Conservation (phyloP, 1,140 invertebrate species). For the Cotesia chilonis region DNA sequence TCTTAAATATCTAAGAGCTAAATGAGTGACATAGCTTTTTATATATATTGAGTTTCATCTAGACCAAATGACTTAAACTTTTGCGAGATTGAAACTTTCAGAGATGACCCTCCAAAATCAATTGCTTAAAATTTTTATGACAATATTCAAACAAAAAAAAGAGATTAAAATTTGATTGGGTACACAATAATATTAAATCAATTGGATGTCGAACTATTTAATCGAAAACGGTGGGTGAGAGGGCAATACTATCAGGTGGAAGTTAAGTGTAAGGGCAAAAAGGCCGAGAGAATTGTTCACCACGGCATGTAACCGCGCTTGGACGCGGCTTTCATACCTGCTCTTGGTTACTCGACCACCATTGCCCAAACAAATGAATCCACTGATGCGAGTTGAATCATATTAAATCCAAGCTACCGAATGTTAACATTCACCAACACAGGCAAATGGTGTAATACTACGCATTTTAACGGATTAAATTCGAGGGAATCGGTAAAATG, state of each 20-base stretch:
- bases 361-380: slow-evolving; percentile 31
- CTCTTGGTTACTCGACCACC: slow-evolving; percentile 13
- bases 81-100: too few species aligned
- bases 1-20: too few species aligned
- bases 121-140: too few species aligned
- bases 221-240: not conserved
- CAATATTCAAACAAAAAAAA: too few species aligned
- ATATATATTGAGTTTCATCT: too few species aligned
- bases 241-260: not conserved
- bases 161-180: too few species aligned
- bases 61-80: too few species aligned
- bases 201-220: not conserved
- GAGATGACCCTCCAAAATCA: too few species aligned
- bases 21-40: too few species aligned
- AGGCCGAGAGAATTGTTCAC: slow-evolving; percentile 24
- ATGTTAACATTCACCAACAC: slow-evolving; percentile 30
- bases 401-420: slow-evolving; percentile 33
- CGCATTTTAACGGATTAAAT: not conserved
- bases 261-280: slow-evolving; percentile 3
- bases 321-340: slow-evolving; percentile 23
- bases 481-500: not conserved
- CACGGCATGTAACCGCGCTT: slow-evolving; percentile 32
- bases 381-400: slow-evolving; percentile 26
- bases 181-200: too few species aligned
- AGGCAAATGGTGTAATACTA: slow-evolving; percentile 26